Percentiles rank a stretch among this genome's conserved stretches.
Evolutionary conservation across 2,797 vertebrate species (phyloP).

Genomic region (Eulemur mongoz): DNA sequence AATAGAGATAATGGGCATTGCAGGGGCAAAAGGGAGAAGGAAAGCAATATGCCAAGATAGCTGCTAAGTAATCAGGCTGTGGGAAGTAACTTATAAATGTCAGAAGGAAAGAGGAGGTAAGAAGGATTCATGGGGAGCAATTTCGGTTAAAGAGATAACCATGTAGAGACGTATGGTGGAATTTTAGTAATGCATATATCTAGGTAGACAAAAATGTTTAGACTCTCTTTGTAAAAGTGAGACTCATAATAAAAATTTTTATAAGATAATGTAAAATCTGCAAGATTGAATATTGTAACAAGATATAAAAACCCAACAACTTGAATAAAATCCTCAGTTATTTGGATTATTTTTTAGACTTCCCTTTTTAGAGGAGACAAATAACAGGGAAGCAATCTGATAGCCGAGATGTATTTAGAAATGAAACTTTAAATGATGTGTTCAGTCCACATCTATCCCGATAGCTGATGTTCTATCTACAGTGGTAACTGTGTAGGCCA

Average conservation of each 20-base stretch:
- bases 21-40: constrained; percentile 48
- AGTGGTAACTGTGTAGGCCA: not conserved
- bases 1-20: constrained; percentile 70
- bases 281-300: not conserved
- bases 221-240: constrained; percentile 19
- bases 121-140: constrained; percentile 60
- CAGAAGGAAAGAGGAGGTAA: constrained; percentile 63
- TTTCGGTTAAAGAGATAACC: constrained; percentile 56
- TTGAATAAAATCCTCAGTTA: not conserved
- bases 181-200: constrained; percentile 36
- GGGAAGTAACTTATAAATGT: constrained; percentile 67
- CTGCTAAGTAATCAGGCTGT: constrained; percentile 71
- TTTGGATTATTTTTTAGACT: not conserved
- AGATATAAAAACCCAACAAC: not conserved
- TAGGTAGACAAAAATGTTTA: constrained; percentile 26
- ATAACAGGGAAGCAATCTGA: not conserved
- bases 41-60: constrained; percentile 62
- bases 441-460: not conserved
- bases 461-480: not conserved
- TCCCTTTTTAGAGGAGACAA: constrained; percentile 24
- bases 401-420: constrained; percentile 23
- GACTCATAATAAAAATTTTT: not conserved
- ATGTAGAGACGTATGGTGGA: constrained; percentile 52
- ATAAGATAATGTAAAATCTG: not conserved
- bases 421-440: not conserved